A percentile compares a stretch with the other conserved stretches of the same genome.
Conservation (phyloP, 2,888 invertebrate species). For the Apantesis nais region DNA sequence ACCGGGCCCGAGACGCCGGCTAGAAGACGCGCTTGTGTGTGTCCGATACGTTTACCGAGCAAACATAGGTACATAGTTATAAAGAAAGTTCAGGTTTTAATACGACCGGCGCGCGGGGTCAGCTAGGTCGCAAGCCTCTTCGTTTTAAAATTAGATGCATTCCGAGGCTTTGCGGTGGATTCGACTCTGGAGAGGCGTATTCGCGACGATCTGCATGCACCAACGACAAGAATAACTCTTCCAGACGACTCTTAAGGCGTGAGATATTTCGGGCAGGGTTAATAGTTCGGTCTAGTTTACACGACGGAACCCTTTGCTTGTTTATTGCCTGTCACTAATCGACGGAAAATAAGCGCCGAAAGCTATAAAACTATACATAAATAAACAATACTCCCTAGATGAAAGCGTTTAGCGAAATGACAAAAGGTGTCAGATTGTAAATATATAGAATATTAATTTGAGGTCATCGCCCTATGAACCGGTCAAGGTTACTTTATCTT, state of each 20-base stretch:
- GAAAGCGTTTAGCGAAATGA: constrained; percentile 47
- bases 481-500: constrained; percentile 71
- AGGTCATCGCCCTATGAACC: constrained; percentile 71
- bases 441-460: constrained; percentile 45
- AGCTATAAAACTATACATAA: constrained; percentile 52
- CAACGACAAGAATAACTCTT: constrained; percentile 74
- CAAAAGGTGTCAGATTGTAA: constrained; percentile 41
- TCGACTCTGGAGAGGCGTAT: constrained; percentile 68
- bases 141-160: constrained; percentile 85
- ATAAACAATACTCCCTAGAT: constrained; percentile 52
- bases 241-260: constrained; percentile 70
- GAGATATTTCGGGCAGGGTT: constrained; percentile 81
- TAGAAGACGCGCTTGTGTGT: constrained; percentile 73
- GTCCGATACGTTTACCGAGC: constrained; percentile 79
- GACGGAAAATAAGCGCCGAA: constrained; percentile 52
- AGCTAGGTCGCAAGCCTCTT: constrained; percentile 83
- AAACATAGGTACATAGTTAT: constrained; percentile 83
- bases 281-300: constrained; percentile 75
- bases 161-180: constrained; percentile 76
- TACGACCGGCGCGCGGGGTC: constrained; percentile 81
- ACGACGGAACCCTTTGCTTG: constrained; percentile 55
- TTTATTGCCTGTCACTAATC: constrained; percentile 61
- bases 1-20: constrained; percentile 73
- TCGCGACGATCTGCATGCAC: constrained; percentile 67
- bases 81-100: constrained; percentile 86